Evolutionary conservation across 1,140 invertebrate species (phyloP), one percentile per base, ranked within the genome.

Genomic region (Drosophila tropicalis): DNA sequence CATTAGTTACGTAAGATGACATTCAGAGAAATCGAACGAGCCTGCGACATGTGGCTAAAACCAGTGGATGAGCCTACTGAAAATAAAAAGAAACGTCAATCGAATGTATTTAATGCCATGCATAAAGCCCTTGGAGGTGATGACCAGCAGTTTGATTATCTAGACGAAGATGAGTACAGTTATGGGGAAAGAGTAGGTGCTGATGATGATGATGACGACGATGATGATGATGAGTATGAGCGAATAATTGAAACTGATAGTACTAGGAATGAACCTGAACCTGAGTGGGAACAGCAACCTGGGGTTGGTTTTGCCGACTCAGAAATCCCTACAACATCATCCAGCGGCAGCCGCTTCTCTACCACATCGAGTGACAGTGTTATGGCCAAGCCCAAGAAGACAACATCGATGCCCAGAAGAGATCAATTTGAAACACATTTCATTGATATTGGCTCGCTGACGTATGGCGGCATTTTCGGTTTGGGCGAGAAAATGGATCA

Each of bases 401-500:
- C 22, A 3, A 22, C 5, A n/a, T 9, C 6, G 3, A 1, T 13
- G 3, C 0, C 44, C 2, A 17, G 1, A 22, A 13, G n/a, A 1
- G 32, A 61, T 2, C 25, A 72, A 34, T 47, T 62, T 61, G 72
- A 64, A 5, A 84, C 74, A 0, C 83, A 86, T 39, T 91, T 92
- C 9, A 79, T 92, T 47, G 91, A 92, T 62, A 71, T 91, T 12
- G 91, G 91, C 1, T 87, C 90, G 0, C 67, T 92, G 25, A 71
- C 69, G 9, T 90, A 67, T 57, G 91, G 91, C 7, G 77, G 87
- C 1, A 65, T 92, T 0, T 92, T 91, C 47, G 91, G 91, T 3
- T 60, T 92, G 83, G 94, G 94, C 3, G 94, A 95, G 70, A 82
- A 93, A 47, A 92, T 94, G 85, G 72, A 87, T 17, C 92, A 94